phyloP scores from a whole-genome alignment of 2,888 invertebrate genomes.

The Mellilla xanthometata region DNA sequence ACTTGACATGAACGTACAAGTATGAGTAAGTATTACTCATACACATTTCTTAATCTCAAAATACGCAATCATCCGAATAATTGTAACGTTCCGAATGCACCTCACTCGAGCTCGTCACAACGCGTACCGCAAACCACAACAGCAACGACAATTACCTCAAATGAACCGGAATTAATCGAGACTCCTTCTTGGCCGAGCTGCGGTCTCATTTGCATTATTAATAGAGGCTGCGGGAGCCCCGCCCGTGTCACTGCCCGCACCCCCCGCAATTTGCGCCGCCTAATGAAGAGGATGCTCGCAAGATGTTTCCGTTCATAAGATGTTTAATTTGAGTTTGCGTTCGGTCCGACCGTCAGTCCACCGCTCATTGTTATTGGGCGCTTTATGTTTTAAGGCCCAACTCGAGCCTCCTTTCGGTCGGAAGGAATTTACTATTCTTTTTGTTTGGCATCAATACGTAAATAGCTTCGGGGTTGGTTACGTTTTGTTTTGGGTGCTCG shows the following conservation, averaged over 20 bases:
- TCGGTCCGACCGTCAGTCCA: conserved; percentile 66
- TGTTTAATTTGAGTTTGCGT: conserved; percentile 80
- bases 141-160: conserved; percentile 81
- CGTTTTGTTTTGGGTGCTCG: conserved; percentile 6
- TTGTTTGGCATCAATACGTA: conserved; percentile 21
- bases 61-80: no score
- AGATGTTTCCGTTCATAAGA: conserved; percentile 81
- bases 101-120: neutral
- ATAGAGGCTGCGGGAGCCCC: conserved; percentile 64
- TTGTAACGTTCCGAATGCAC: no score
- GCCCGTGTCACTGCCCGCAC: conserved; percentile 66
- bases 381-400: conserved; percentile 54
- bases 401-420: conserved; percentile 15
- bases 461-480: conserved; percentile 12
- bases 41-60: no score
- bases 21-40: no score
- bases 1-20: no score
- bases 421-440: conserved; percentile 13
- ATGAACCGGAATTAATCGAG: conserved; percentile 82
- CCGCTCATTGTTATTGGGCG: conserved; percentile 72
- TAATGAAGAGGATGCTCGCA: conserved; percentile 81
- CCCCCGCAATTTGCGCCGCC: conserved; percentile 72
- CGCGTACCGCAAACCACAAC: conserved; percentile 65
- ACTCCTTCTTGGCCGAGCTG: conserved; percentile 80
- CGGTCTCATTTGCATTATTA: conserved; percentile 83